These are phyloP conservation scores for Drosophila nr. perissopoda DNA, from an alignment of 2,888 invertebrate genomes.

Conservation along the genomic window DNA sequence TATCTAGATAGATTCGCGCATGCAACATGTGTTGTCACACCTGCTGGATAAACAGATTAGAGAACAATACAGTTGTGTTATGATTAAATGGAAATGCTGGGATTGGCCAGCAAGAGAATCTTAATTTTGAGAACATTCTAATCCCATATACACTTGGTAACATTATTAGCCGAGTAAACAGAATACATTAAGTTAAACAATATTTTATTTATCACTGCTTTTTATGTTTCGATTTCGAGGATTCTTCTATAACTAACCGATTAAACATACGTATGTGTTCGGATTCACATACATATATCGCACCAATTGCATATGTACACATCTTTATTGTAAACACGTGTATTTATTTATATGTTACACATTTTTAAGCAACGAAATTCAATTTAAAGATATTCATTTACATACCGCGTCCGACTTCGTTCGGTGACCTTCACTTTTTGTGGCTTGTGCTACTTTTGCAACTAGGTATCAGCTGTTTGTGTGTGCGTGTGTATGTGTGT, in stretches of 20 bases:
- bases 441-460: slow-evolving; percentile 49
- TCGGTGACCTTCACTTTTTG: slow-evolving; percentile 49
- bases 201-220: not conserved
- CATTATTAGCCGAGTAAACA: not conserved
- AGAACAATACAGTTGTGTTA: slow-evolving; percentile 14
- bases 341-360: not conserved
- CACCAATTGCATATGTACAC: not conserved
- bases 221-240: not conserved
- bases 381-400: slow-evolving; percentile 8
- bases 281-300: not conserved
- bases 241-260: not conserved
- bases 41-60: slow-evolving; percentile 34
- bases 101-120: not conserved
- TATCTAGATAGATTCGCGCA: slow-evolving; percentile 16
- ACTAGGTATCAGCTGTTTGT: slow-evolving; percentile 33
- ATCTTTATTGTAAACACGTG: slow-evolving; percentile 9
- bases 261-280: not conserved
- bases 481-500: slow-evolving; percentile 5
- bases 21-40: slow-evolving; percentile 36
- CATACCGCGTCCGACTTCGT: slow-evolving; percentile 40
- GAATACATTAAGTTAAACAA: not conserved
- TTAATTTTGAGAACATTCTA: not conserved
- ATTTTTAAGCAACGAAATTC: not conserved
- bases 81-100: not conserved
- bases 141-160: not conserved